These are phyloP conservation scores for Sapajus apella DNA, from an alignment of 2,113 vertebrate genomes.

Conservation along the genomic window DNA sequence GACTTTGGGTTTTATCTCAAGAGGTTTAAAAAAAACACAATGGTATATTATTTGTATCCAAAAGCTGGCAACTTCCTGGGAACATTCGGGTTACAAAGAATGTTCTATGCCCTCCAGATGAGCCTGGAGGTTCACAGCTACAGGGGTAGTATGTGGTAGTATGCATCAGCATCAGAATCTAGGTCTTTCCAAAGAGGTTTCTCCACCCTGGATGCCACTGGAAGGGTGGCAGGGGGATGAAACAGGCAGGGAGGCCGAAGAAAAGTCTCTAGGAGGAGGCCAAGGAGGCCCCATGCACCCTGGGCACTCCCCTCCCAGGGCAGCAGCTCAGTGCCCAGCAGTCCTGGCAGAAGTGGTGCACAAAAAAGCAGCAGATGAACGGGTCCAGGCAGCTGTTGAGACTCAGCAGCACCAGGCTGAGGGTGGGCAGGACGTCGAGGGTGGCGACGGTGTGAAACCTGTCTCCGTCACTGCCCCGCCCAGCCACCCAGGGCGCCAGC, in stretches of 20 bases:
- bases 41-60: not conserved
- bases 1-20: not conserved
- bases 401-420: conserved; percentile 82
- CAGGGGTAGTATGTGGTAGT: no score
- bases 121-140: not conserved
- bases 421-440: conserved; percentile 67
- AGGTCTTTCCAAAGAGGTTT: not conserved
- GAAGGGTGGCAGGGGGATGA: not conserved
- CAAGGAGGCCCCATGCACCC: not conserved
- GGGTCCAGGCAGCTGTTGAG: conserved; percentile 83
- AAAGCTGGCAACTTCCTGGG: not conserved
- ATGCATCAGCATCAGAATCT: not conserved
- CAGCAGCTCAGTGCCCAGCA: conserved; percentile 14
- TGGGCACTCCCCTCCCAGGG: accelerated
- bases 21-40: not conserved
- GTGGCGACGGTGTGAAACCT: not conserved
- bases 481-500: conserved; percentile 78
- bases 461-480: not conserved
- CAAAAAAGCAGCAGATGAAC: conserved; percentile 80
- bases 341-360: conserved; percentile 73
- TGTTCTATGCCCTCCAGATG: not conserved
- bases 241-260: not conserved
- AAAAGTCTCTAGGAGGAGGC: not conserved
- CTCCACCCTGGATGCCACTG: not conserved
- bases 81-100: not conserved